Evolutionary conservation across 2,797 vertebrate species (phyloP).

Genomic region (Coilia nasus): DNA sequence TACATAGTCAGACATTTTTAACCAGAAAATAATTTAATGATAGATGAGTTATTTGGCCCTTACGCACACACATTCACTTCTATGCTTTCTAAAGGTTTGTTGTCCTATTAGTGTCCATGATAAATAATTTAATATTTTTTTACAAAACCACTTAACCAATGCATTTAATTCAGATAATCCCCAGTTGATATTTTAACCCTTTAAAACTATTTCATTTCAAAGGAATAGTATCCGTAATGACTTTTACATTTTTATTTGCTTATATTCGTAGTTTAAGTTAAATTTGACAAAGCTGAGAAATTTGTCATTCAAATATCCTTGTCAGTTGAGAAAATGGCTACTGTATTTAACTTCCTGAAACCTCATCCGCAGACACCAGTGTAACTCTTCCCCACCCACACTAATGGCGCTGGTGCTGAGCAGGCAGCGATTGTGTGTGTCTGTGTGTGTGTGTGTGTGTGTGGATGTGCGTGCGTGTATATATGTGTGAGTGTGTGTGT

Average conservation of each 20-base stretch:
- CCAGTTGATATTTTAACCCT: background rate
- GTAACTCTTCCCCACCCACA: background rate
- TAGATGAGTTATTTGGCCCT: no score
- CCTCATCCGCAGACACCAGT: background rate
- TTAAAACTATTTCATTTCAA: background rate
- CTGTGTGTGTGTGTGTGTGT: background rate
- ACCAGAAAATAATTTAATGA: no score
- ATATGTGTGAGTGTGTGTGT: background rate
- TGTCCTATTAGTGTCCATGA: no score
- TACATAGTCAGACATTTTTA: no score
- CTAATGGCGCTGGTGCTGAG: background rate
- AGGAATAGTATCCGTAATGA: background rate
- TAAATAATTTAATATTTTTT: no score
- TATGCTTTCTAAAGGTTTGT: no score
- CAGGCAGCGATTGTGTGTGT: background rate
- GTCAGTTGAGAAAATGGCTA: background rate
- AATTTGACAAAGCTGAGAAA: background rate
- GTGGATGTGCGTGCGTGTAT: no score
- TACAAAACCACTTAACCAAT: background rate
- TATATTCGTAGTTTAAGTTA: background rate
- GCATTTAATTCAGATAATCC: background rate
- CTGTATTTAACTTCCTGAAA: no score
- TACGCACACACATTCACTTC: no score
- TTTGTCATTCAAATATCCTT: background rate
- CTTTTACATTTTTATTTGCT: background rate